Conservation (phyloP, 2,888 invertebrate genomes). For the Stenurella melanura region DNA sequence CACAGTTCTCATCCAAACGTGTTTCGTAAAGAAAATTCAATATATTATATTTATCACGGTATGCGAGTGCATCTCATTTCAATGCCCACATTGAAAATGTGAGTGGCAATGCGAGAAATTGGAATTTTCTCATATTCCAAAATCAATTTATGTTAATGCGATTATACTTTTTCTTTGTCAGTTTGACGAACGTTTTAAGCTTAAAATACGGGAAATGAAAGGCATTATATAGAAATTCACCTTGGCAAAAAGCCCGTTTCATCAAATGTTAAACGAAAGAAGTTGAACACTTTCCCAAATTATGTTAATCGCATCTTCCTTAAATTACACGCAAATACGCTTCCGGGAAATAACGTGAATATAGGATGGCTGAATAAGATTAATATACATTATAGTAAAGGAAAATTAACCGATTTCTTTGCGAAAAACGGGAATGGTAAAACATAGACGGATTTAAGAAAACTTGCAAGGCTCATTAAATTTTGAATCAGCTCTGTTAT, state of each 20-base stretch:
- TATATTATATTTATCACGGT: constrained; percentile 6
- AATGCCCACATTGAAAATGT: constrained; percentile 41
- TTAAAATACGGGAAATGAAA: constrained; percentile 11
- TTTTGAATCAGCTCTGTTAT: too few relatives aligned
- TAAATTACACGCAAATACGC: constrained; percentile 13
- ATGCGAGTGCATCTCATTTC: constrained; percentile 17
- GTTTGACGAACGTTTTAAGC: constrained; percentile 49
- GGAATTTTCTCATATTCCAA: constrained; percentile 61
- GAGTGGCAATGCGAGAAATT: constrained; percentile 55
- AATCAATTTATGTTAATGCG: constrained; percentile 64
- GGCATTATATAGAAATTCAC: constrained; percentile 3
- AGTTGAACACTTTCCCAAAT: constrained; percentile 24
- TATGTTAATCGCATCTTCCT: constrained; percentile 22
- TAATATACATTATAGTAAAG: constrained; percentile 1
- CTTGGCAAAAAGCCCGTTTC: background rate
- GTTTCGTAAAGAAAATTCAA: background rate
- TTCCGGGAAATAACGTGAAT: background rate
- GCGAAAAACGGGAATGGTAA: background rate
- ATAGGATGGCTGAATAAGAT: background rate
- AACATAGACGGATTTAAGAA: too few relatives aligned
- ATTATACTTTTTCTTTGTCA: constrained; percentile 59
- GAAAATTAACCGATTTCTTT: constrained; percentile 1
- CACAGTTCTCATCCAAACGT: background rate
- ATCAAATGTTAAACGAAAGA: constrained; percentile 22
- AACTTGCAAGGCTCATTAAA: too few relatives aligned